phyloP scores from a whole-genome alignment of 2,888 invertebrate genomes.

The Scaptomyza parva region DNA sequence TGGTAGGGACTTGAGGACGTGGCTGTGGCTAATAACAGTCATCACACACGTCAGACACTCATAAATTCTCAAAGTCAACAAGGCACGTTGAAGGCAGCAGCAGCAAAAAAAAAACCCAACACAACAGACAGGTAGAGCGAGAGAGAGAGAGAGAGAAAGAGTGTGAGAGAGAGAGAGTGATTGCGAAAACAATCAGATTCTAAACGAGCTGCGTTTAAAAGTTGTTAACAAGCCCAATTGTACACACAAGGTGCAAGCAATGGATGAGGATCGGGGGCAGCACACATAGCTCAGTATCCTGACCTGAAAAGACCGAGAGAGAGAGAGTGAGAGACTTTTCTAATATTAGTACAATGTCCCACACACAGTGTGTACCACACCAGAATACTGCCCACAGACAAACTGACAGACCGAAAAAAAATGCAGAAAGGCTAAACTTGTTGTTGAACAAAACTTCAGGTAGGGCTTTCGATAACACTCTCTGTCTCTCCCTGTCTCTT shows the following conservation, averaged over 20 bases:
- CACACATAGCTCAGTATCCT: constrained; percentile 34
- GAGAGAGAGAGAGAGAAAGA: background rate
- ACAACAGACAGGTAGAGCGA: too few relatives aligned
- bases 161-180: background rate
- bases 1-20: constrained; percentile 33
- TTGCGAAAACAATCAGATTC: constrained; percentile 64
- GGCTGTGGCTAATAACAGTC: constrained; percentile 80
- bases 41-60: constrained; percentile 80
- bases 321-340: constrained; percentile 42
- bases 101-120: too few relatives aligned
- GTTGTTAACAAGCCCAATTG: constrained; percentile 67
- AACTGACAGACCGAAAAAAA: too few relatives aligned
- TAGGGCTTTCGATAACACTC: constrained; percentile 18
- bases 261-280: background rate
- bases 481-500: background rate
- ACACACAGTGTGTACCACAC: constrained; percentile 62
- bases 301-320: too few relatives aligned
- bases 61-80: constrained; percentile 81
- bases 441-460: constrained; percentile 25
- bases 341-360: constrained; percentile 63
- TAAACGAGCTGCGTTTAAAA: constrained; percentile 78
- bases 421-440: constrained; percentile 7
- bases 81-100: constrained; percentile 25
- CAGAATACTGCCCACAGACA: constrained; percentile 20
- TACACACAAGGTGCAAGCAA: background rate